phyloP scores from a whole-genome alignment of 2,888 invertebrate genomes.

The Drosophila atripex region DNA sequence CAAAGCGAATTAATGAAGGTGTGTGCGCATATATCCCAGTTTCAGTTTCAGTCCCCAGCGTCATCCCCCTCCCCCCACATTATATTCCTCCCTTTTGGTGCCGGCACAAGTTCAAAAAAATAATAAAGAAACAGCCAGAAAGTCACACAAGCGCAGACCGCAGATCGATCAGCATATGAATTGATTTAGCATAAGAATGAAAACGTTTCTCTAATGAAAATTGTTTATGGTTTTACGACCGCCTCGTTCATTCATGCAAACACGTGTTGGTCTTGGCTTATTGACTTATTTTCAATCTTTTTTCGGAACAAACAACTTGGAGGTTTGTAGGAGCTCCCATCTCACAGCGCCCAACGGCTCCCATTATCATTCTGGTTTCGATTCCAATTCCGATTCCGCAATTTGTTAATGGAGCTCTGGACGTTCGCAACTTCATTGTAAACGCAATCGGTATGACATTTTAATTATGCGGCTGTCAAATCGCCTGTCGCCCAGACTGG shows the following conservation, averaged over 20 bases:
- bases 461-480: slow-evolving; percentile 79
- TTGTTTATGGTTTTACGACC: slow-evolving; percentile 49
- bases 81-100: slow-evolving; percentile 28
- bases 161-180: slow-evolving; percentile 71
- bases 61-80: neutral
- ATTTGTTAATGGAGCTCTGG: slow-evolving; percentile 69
- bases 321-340: slow-evolving; percentile 6
- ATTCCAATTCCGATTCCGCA: slow-evolving; percentile 43
- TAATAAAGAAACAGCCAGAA: slow-evolving; percentile 28
- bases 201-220: slow-evolving; percentile 74
- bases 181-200: slow-evolving; percentile 73
- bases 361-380: slow-evolving; percentile 23
- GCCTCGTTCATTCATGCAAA: slow-evolving; percentile 56
- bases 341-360: slow-evolving; percentile 9
- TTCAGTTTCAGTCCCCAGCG: slow-evolving; percentile 43
- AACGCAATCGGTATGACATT: slow-evolving; percentile 67
- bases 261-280: slow-evolving; percentile 66
- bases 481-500: slow-evolving; percentile 43
- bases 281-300: slow-evolving; percentile 46
- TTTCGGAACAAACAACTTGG: slow-evolving; percentile 1
- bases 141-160: slow-evolving; percentile 32
- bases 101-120: slow-evolving; percentile 68
- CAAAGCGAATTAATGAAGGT: slow-evolving; percentile 75
- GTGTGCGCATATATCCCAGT: slow-evolving; percentile 54
- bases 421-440: slow-evolving; percentile 53